These are phyloP conservation scores for Chionomys nivalis DNA, from an alignment of 2,113 vertebrate species.

Conservation along the genomic window DNA sequence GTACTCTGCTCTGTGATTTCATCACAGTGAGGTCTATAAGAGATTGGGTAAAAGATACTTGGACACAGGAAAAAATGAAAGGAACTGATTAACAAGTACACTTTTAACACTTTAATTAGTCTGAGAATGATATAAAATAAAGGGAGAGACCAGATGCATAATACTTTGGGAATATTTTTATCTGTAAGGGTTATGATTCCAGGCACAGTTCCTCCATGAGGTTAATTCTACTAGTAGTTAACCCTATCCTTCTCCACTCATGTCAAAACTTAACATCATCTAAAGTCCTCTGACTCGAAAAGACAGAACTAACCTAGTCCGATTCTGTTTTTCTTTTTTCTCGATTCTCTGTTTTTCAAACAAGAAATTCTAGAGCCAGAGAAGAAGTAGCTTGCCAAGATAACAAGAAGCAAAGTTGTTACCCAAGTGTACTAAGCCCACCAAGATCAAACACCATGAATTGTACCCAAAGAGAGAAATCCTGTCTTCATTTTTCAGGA, in stretches of 20 bases:
- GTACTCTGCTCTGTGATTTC: conserved; percentile 33
- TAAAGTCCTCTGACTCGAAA: conserved; percentile 36
- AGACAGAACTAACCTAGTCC: neutral
- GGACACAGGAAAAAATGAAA: conserved; percentile 37
- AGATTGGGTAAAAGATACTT: conserved; percentile 53
- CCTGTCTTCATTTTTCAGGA: conserved; percentile 33
- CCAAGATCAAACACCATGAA: neutral
- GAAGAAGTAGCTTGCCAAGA: neutral
- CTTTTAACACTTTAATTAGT: conserved; percentile 63
- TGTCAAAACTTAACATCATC: neutral
- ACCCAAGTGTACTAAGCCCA: neutral
- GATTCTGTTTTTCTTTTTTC: neutral
- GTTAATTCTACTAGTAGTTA: neutral
- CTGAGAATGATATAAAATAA: conserved; percentile 30
- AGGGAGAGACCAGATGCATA: conserved; percentile 24
- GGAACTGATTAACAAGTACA: conserved; percentile 35
- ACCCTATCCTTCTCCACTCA: neutral
- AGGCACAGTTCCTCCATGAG: conserved; percentile 29
- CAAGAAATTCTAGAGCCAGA: neutral
- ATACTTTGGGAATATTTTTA: neutral
- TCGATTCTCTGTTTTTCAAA: neutral
- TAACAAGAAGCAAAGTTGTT: neutral
- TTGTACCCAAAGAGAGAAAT: neutral
- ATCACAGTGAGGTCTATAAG: conserved; percentile 33
- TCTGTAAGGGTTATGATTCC: neutral